Evolutionary conservation across 2,797 vertebrate species (phyloP), one percentile per base, ranked within the genome.

Genomic region (Sciurus carolinensis): DNA sequence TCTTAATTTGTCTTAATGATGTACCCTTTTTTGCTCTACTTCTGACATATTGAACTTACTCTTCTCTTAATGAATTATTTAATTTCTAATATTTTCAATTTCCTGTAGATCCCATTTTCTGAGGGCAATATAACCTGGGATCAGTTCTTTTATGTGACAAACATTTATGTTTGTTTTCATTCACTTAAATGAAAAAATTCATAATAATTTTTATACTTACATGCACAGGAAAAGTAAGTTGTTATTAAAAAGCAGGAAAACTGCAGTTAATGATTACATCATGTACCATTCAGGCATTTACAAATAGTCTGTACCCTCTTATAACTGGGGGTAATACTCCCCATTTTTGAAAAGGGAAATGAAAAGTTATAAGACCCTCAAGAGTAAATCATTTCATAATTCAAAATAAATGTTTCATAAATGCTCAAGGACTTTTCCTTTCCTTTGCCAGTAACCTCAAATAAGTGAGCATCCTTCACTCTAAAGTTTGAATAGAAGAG

Each of bases 381-480:
- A 67, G 26, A 92, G 28, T 14, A 86, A 92, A 80, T 87, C 0
- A 91, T 47, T 95, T 92, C 44, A 87, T 87, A 95, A 95, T 91
- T 94, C n/a, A 92, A 95, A 59, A 80, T 92, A 90, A 82, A 84
- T 91, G 2, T 93, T 86, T 92, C 24, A 81, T 88, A 95, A 95
- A 62, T 57, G 4, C 33, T 90, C 3, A 2, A 95, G 10, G 12
- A 57, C 6, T 15, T 72, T 92, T 95, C 4, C 59, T 94, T 96
- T 93, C 54, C 33, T 82, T 66, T 75, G 26, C 33, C 28, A 59
- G 3, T 50, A 75, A 76, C 17, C 3, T 73, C 20, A 82, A n/a
- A 52, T 73, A 87, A 75, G 15, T 75, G 52, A 77, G 1, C 4
- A n/a, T 66, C 7, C 18, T 91, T 20, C 6, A 47, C 30, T 76